Evolutionary conservation across 2,797 vertebrate species (phyloP), one percentile per base, ranked within the genome.

Genomic region (Gymnodraco acuticeps): DNA sequence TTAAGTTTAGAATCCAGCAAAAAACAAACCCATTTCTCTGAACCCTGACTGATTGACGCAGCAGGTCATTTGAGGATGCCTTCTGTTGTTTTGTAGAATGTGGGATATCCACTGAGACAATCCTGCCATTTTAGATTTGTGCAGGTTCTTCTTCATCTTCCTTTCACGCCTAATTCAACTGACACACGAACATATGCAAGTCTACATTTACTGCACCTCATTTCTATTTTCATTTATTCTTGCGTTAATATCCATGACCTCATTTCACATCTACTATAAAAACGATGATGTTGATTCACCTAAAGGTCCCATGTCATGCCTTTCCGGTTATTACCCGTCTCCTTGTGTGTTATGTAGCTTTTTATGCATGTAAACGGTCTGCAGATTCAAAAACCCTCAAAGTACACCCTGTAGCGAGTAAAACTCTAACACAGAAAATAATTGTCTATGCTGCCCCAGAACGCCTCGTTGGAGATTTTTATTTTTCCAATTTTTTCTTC

Each of bases 91-190:
- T 59, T 63, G 47, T n/a, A 63, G 81, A 77, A 70, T 64, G 47
- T 67, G 77, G 81, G 84, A 75, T 89, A 87, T 91, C 86, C 88
- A 83, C 80, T 3, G 70, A 82, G 88, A 88, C 78, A 10, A 53
- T n/a, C 14, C 65, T 48, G 27, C 64, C 60, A 77, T 72, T 62
- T 73, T 12, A 73, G 73, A 83, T 64, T 48, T 51, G 27, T 10
- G 41, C 64, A 45, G 5, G 14, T 64, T 69, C 2, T 10, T 74
- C 62, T 83, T 77, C 13, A 77, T 82, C 58, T 68, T 69, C 19
- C 23, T 27, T 48, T 65, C 46, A 61, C 64, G 3, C 27, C 38
- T 61, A 33, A 84, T 65, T 81, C 48, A 16, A 71, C 16, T 52
- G 78, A 84, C 70, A 84, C 52, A 13, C 17, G 12, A 33, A 59